Evolutionary conservation across 2,888 invertebrate species (phyloP), one percentile per base, ranked within the genome.

Genomic region (Ypsolopha scabrella): DNA sequence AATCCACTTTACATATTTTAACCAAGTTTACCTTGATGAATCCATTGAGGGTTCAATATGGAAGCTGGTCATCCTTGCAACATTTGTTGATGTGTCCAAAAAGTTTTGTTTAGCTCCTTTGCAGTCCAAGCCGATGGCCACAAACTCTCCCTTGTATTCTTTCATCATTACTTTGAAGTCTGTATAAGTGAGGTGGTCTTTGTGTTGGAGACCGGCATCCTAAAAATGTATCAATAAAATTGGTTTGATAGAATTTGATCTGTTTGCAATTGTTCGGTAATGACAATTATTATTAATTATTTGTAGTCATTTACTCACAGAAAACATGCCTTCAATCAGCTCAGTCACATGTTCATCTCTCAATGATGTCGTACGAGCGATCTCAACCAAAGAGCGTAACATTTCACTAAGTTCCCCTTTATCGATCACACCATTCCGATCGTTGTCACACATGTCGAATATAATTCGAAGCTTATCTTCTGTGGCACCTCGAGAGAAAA

Each of bases 371-470:
- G 97, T 97, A 59, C 96, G 89, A 0, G 97, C 97, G 52, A 97
- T 97, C 77, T 97, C 97, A 0, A 97, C 97, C 35, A 97, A 79
- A 0, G 97, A 97, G 14, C 96, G 88, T 67, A 98, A 83, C 94
- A 98, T 97, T 73, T 97, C 96, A 24, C 95, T 96, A 14, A 98
- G 87, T 69, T 98, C 97, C 1, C 91, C 93, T 66, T 97, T 97
- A 67, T 97, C 97, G 53, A 98, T 98, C 0, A 96, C 95, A 0
- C 97, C 96, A 63, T 96, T 96, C 11, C 95, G 90, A 69, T 98
- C 96, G 62, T 96, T 95, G 70, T 98, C 98, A 65, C 98, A 98
- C 98, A 98, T 98, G 73, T 98, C 96, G 69, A 98, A 98, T 58
- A 98, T 96, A 37, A 98, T 97, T 6, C 97, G 89, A 38, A 98